Conservation (phyloP, 1,140 invertebrate genomes). For the Scaptomyza montana region DNA sequence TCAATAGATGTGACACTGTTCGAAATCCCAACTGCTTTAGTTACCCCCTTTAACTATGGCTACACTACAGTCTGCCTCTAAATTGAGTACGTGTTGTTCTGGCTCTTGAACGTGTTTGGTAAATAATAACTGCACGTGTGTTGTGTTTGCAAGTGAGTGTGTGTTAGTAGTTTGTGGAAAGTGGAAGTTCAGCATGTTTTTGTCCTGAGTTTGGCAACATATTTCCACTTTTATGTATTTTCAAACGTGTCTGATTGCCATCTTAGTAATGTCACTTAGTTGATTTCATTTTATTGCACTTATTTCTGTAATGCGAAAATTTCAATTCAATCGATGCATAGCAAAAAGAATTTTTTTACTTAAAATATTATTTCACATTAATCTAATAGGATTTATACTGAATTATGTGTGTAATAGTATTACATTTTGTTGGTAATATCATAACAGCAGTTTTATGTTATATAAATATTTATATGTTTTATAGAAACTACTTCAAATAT, state of each 20-base stretch:
- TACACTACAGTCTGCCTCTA: conserved; percentile 58
- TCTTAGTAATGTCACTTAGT: conserved; percentile 67
- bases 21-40: conserved; percentile 4
- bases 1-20: conserved; percentile 50
- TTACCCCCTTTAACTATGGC: neutral
- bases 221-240: conserved; percentile 78
- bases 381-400: too few relatives aligned
- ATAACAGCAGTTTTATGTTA: too few relatives aligned
- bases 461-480: too few relatives aligned
- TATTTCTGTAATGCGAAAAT: conserved; percentile 42
- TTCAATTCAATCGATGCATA: conserved; percentile 38
- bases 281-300: conserved; percentile 67
- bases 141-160: conserved; percentile 14
- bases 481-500: too few relatives aligned
- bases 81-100: conserved; percentile 80
- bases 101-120: conserved; percentile 72
- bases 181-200: conserved; percentile 11
- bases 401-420: too few relatives aligned
- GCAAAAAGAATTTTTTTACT: neutral
- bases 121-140: conserved; percentile 64
- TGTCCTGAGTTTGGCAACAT: conserved; percentile 62
- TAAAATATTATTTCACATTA: neutral
- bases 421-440: too few relatives aligned
- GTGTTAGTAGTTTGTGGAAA: conserved; percentile 3
- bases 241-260: conserved; percentile 74